These are phyloP conservation scores for Rhynchonycteris naso DNA, from an alignment of 2,797 vertebrate genomes.

Conservation along the genomic window DNA sequence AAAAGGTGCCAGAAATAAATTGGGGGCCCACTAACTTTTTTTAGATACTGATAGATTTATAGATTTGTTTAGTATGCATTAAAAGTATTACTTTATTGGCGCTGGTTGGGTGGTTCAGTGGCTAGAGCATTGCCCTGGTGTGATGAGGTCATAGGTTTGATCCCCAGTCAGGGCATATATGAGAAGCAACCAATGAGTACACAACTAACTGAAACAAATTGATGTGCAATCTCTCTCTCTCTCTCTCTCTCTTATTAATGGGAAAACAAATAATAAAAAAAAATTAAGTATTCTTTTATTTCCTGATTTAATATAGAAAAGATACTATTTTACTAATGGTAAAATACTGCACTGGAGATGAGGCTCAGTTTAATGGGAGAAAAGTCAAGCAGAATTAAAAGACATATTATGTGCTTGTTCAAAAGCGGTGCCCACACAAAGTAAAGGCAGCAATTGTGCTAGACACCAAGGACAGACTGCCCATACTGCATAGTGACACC, in stretches of 20 bases:
- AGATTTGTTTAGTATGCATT: neutral
- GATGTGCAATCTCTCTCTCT: too few species aligned
- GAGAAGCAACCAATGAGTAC: too few species aligned
- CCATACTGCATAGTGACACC: neutral
- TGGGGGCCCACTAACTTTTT: neutral
- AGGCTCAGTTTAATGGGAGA: neutral
- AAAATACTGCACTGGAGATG: neutral
- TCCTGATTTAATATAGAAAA: neutral
- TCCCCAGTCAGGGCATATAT: too few species aligned
- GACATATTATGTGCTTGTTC: neutral
- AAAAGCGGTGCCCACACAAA: constrained; percentile 43
- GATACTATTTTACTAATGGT: neutral
- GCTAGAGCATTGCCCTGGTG: too few species aligned
- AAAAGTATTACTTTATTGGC: neutral
- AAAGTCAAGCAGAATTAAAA: neutral
- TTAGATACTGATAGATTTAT: neutral
- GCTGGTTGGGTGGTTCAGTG: too few species aligned
- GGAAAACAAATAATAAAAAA: too few species aligned
- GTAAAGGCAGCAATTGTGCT: neutral
- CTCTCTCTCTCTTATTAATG: too few species aligned
- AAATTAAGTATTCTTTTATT: neutral
- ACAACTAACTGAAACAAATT: too few species aligned
- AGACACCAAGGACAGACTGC: neutral
- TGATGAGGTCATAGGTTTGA: too few species aligned
- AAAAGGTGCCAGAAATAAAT: neutral